Percentiles rank a stretch among this genome's conserved stretches.
Evolutionary conservation across 2,113 vertebrate species (phyloP).

Genomic region (Myodes glareolus): DNA sequence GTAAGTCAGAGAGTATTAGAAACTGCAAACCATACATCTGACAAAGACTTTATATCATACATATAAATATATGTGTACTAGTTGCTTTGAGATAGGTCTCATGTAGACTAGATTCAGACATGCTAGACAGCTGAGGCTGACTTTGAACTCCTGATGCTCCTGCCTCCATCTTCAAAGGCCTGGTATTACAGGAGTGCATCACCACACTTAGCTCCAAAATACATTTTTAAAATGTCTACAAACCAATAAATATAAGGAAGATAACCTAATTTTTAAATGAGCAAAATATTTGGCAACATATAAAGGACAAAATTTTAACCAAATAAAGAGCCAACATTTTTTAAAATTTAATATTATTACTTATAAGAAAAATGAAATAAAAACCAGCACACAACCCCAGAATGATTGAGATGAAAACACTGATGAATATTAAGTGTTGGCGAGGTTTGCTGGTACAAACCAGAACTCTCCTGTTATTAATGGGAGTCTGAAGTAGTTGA

Average conservation of each 20-base stretch:
- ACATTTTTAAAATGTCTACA: background rate
- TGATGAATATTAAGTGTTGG: background rate
- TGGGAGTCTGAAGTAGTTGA: background rate
- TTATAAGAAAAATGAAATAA: background rate
- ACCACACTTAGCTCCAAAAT: background rate
- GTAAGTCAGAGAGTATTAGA: background rate
- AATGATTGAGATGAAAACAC: background rate
- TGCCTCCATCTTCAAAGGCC: background rate
- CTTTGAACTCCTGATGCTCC: background rate
- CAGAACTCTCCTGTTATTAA: background rate
- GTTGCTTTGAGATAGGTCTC: background rate
- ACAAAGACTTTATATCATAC: background rate
- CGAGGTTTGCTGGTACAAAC: background rate
- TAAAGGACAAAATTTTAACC: background rate
- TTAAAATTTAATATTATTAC: background rate
- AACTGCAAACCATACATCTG: background rate
- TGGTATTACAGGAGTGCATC: background rate
- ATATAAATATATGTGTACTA: background rate
- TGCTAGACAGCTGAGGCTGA: background rate
- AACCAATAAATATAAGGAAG: background rate
- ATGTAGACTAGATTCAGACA: background rate
- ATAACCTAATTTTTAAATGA: background rate
- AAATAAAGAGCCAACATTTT: background rate
- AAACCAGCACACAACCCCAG: constrained; percentile 44
- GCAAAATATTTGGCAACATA: background rate